Conservation (phyloP, 2,113 vertebrate genomes). For the Puntigrus tetrazona region DNA sequence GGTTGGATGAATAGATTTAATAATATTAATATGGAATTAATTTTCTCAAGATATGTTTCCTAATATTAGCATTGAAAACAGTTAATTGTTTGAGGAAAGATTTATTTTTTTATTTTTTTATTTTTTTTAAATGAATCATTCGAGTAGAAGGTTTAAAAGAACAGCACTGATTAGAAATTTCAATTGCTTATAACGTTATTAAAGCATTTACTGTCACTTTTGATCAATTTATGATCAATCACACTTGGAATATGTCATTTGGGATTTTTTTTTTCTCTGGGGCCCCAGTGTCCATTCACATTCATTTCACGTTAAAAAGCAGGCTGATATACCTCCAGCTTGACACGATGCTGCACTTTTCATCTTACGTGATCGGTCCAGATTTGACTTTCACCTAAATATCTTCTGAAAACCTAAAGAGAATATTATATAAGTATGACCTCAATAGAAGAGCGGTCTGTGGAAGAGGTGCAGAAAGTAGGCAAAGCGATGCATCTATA, state of each 20-base stretch:
- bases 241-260: too few species aligned
- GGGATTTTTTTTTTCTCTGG: too few species aligned
- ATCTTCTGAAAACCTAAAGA: constrained; percentile 10
- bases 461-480: constrained; percentile 8
- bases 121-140: not conserved
- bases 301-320: not conserved
- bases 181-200: too few species aligned
- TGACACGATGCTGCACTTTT: not conserved
- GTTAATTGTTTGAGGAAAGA: not conserved
- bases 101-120: not conserved
- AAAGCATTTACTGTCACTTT: too few species aligned
- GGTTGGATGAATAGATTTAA: too few species aligned
- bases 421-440: constrained; percentile 17
- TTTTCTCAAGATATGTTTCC: not conserved
- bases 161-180: too few species aligned
- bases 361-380: not conserved
- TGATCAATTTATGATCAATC: too few species aligned
- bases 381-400: constrained; percentile 8
- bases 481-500: not conserved
- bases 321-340: not conserved
- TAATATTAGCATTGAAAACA: not conserved
- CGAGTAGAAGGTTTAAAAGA: not conserved
- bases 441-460: not conserved
- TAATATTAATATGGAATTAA: too few species aligned
- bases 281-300: too few species aligned